Evolutionary conservation across 2,797 vertebrate species (phyloP).

Genomic region (Coluber constrictor): DNA sequence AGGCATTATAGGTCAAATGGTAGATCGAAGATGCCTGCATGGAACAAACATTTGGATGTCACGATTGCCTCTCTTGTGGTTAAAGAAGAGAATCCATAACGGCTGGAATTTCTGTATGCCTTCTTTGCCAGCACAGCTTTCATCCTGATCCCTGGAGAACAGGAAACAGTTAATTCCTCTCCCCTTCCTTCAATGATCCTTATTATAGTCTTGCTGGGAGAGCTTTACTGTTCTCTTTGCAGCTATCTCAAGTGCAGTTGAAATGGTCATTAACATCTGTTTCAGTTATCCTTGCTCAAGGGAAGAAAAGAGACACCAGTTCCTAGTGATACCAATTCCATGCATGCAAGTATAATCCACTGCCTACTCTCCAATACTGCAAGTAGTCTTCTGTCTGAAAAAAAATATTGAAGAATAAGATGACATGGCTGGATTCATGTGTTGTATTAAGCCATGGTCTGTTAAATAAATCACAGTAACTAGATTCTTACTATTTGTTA

Average conservation of each 20-base stretch:
- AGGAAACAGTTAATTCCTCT: background rate
- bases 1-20: background rate
- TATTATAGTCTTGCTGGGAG: background rate
- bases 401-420: background rate
- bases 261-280: background rate
- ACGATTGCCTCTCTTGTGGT: background rate
- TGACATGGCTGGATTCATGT: background rate
- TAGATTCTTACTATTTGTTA: background rate
- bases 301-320: background rate
- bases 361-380: too few relatives aligned
- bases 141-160: background rate
- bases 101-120: background rate
- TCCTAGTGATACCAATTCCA: background rate
- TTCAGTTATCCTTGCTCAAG: background rate
- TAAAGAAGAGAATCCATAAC: background rate
- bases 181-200: background rate
- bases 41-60: background rate
- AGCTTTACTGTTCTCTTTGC: background rate
- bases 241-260: background rate
- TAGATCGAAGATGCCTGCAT: background rate
- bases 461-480: background rate
- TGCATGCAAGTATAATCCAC: background rate
- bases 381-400: background rate
- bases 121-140: background rate
- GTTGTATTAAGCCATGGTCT: background rate